These are phyloP conservation scores for Elaphurus davidianus DNA, from an alignment of 2,113 vertebrate species.

Conservation along the genomic window DNA sequence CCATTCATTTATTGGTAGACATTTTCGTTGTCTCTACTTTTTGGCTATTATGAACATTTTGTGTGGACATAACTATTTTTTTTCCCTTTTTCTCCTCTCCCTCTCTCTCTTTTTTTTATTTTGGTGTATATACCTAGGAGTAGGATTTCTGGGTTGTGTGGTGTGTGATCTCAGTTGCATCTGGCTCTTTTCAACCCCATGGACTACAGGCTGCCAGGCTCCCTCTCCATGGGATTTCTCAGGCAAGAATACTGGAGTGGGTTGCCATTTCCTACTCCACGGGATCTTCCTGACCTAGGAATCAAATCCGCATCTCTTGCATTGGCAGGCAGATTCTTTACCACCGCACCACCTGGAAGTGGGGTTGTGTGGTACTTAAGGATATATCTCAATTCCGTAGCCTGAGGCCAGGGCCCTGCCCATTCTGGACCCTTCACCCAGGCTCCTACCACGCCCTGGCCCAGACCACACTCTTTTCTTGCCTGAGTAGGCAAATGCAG, in stretches of 20 bases:
- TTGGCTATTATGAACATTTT: not conserved
- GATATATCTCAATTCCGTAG: not conserved
- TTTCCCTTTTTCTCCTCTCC: rapidly evolving
- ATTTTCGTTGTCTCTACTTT: not conserved
- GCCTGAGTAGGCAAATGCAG: not conserved
- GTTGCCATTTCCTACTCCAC: not conserved
- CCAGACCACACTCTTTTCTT: not conserved
- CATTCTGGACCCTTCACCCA: not conserved
- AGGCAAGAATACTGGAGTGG: not conserved
- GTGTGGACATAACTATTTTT: not conserved
- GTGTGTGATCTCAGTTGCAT: not conserved
- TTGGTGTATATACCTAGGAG: not conserved
- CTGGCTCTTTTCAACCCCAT: not conserved
- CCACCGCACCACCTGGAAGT: not conserved
- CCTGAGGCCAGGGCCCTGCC: not conserved
- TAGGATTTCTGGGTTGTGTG: not conserved
- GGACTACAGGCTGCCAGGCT: not conserved
- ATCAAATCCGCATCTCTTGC: not conserved
- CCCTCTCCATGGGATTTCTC: not conserved
- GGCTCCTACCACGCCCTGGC: not conserved
- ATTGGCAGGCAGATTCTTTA: not conserved
- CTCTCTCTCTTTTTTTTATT: not conserved
- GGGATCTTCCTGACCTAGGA: not conserved
- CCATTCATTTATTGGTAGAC: not conserved
- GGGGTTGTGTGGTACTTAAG: not conserved